These are phyloP conservation scores for Lobophora halterata DNA, from an alignment of 2,888 invertebrate genomes.

Conservation along the genomic window DNA sequence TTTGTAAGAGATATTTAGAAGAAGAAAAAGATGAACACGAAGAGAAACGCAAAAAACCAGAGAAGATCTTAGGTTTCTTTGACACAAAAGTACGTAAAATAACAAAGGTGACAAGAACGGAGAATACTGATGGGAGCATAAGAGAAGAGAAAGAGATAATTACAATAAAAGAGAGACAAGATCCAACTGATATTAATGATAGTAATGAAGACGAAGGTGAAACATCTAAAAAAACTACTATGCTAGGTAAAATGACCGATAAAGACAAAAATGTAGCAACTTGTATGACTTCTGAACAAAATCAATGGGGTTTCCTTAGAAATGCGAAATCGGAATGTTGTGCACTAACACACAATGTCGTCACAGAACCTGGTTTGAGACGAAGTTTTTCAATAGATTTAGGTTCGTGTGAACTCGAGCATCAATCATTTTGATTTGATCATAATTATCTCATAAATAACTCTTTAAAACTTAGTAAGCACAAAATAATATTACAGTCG, in stretches of 20 bases:
- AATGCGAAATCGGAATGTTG: conserved; percentile 5
- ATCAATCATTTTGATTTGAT: too few species aligned
- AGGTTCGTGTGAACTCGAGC: too few species aligned
- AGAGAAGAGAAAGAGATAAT: conserved; percentile 41
- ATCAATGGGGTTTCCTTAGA: conserved; percentile 1
- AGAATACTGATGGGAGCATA: conserved; percentile 43
- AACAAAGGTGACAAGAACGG: conserved; percentile 38
- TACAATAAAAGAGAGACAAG: conserved; percentile 34
- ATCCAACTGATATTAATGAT: conserved; percentile 34
- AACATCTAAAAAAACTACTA: background rate
- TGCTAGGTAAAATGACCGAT: background rate
- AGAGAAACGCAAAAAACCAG: background rate
- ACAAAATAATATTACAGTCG: too few species aligned
- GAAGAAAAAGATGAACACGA: background rate
- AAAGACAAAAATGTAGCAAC: background rate
- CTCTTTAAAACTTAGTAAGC: too few species aligned
- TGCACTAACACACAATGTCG: too few species aligned
- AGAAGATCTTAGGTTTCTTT: conserved; percentile 37
- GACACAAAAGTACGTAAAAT: conserved; percentile 41
- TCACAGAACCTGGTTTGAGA: background rate
- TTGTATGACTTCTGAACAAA: conserved; percentile 1
- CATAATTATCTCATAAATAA: too few species aligned
- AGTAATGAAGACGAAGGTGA: background rate
- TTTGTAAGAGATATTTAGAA: conserved; percentile 12
- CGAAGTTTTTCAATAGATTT: conserved; percentile 1